Evolutionary conservation across 2,888 invertebrate genomes (phyloP), one percentile per base, ranked within the genome.

Genomic region (Mystacides longicornis): DNA sequence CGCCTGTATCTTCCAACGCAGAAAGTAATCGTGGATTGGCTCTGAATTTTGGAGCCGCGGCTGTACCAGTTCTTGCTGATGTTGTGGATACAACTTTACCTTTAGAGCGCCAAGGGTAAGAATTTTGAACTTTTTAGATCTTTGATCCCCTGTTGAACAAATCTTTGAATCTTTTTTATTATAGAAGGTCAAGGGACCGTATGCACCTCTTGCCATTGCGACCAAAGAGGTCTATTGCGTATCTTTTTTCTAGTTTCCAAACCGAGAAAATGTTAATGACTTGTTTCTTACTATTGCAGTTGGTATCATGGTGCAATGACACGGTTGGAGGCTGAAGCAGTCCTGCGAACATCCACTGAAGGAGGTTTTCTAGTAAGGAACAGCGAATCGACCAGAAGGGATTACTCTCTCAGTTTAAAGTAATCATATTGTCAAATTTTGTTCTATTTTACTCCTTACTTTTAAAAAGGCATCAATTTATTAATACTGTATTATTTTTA

Each of bases 271-370:
- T n/a, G n/a, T n/a, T n/a, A n/a, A n/a, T n/a, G n/a, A n/a, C n/a
- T n/a, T n/a, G n/a, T n/a, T 27, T 27, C 5, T 27, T 27, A 11
- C 5, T 27, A n/a, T 37, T 37, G 1, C 67, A 90, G 90, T 65
- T 97, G 96, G 96, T 97, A 93, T 74, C 96, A 96, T 71, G 96
- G 96, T 60, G 87, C 92, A 62, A 88, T 96, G 61, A 89, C 91
- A 51, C 82, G 96, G 66, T 81, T 89, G 57, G 93, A 95, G 72
- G 96, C 96, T 48, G 96, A 97, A 74, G 84, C 85, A 68, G 83
- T 93, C 62, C 78, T 97, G 50, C 78, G 91, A 64, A 81, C 89
- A 53, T 81, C 91, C 51, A 81, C 83, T 63, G 95, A 96, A 75
- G 96, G 96, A 61, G 93, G 93, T 66, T 97, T 94, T 73, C 80